Percentiles rank a stretch among this genome's conserved stretches.
Conservation (phyloP, 1,140 invertebrate species). For the Bombus turneri region DNA sequence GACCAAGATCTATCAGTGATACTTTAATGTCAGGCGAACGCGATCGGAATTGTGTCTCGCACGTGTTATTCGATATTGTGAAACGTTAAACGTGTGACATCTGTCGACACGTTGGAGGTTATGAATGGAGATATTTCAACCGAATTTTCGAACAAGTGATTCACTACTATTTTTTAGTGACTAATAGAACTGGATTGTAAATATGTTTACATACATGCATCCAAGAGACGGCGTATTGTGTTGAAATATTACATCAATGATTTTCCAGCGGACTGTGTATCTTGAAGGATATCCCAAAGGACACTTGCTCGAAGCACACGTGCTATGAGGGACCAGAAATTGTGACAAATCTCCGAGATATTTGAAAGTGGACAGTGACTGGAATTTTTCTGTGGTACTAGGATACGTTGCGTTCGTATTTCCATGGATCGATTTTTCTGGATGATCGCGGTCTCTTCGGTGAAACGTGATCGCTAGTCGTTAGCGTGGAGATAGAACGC, state of each 20-base stretch:
- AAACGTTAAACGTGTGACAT: background rate
- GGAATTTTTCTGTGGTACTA: background rate
- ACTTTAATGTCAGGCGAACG: background rate
- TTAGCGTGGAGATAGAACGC: background rate
- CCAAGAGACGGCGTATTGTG: background rate
- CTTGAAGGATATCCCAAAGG: background rate
- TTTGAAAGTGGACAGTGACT: background rate
- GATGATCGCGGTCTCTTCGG: background rate
- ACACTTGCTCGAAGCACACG: background rate
- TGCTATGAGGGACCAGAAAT: background rate
- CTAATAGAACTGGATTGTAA: background rate
- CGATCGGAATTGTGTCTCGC: conserved; percentile 28
- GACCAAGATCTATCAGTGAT: conserved; percentile 9
- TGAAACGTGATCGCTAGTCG: conserved; percentile 8
- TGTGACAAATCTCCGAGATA: background rate
- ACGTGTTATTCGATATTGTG: background rate
- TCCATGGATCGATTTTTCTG: background rate
- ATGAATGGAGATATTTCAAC: background rate
- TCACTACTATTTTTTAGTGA: background rate
- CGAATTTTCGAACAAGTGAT: background rate
- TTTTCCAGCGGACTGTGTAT: background rate
- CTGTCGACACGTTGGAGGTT: background rate
- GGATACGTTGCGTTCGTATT: too few species aligned
- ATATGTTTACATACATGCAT: background rate
- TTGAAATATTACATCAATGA: background rate